Conservation (phyloP, 2,113 vertebrate genomes). For the Notothenia coriiceps region DNA sequence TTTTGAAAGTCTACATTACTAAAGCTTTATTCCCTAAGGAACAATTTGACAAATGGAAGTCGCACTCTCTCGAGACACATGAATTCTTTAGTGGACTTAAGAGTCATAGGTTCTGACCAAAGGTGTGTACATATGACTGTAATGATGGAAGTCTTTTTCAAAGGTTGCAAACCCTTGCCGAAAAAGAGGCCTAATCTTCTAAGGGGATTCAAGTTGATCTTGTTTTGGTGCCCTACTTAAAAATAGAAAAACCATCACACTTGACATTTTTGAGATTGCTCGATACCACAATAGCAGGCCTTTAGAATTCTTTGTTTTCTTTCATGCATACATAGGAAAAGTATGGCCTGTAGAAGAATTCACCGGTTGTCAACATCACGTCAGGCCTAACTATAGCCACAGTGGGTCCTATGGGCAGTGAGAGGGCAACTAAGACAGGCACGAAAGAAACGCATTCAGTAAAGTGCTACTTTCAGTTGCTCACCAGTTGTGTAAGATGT, state of each 20-base stretch:
- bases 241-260: slow-evolving; percentile 23
- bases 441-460: background rate
- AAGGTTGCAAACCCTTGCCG: slow-evolving; percentile 6
- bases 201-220: slow-evolving; percentile 5
- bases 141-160: slow-evolving; percentile 10
- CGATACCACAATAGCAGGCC: slow-evolving; percentile 19
- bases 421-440: slow-evolving; percentile 14
- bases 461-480: background rate
- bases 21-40: background rate
- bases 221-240: background rate
- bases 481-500: background rate
- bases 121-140: slow-evolving; percentile 3
- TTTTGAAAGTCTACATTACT: background rate
- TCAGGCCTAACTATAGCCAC: slow-evolving; percentile 55
- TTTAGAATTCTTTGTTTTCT: slow-evolving; percentile 53
- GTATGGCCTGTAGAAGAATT: slow-evolving; percentile 14
- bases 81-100: background rate
- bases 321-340: slow-evolving; percentile 40
- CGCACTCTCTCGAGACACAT: slow-evolving; percentile 1
- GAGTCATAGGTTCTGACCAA: background rate
- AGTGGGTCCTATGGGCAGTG: slow-evolving; percentile 24
- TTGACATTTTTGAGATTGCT: slow-evolving; percentile 22
- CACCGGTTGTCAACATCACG: slow-evolving; percentile 34
- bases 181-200: slow-evolving; percentile 9
- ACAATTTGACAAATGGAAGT: background rate